Percentiles rank a stretch among this genome's conserved stretches.
phyloP scores from a whole-genome alignment of 2,888 invertebrate genomes.

The Emmelina monodactyla region DNA sequence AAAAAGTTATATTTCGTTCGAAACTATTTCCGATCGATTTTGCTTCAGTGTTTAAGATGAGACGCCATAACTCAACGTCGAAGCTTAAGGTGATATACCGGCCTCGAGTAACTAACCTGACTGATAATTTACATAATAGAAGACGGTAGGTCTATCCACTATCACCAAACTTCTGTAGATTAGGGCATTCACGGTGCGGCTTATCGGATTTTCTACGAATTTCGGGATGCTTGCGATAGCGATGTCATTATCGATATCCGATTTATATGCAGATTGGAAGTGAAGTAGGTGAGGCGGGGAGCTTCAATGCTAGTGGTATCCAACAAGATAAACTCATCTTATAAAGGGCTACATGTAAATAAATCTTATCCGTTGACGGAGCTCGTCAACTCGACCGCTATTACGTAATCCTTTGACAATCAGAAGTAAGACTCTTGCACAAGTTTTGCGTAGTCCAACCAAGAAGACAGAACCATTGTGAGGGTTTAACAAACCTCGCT shows the following conservation, averaged over 20 bases:
- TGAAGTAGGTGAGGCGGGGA: slow-evolving; percentile 29
- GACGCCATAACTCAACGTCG: not conserved
- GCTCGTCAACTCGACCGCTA: slow-evolving; percentile 37
- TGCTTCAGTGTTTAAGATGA: too few relatives aligned
- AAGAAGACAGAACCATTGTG: slow-evolving; percentile 55
- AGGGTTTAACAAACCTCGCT: slow-evolving; percentile 57
- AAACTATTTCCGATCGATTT: too few relatives aligned
- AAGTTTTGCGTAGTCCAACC: slow-evolving; percentile 57
- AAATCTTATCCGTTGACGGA: slow-evolving; percentile 30
- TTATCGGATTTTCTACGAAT: slow-evolving; percentile 63
- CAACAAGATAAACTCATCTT: too few relatives aligned
- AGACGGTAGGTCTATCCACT: slow-evolving; percentile 58
- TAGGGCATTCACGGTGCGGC: slow-evolving; percentile 56
- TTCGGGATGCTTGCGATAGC: slow-evolving; percentile 57
- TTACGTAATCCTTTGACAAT: slow-evolving; percentile 40
- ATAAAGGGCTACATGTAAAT: too few relatives aligned
- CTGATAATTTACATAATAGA: slow-evolving; percentile 65
- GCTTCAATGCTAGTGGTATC: not conserved
- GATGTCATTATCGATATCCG: slow-evolving; percentile 63
- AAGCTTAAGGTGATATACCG: not conserved
- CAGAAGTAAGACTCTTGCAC: slow-evolving; percentile 43
- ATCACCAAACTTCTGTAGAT: slow-evolving; percentile 61
- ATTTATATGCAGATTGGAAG: slow-evolving; percentile 65
- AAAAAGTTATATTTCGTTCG: too few relatives aligned
- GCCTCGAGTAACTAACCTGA: slow-evolving; percentile 31